Base-by-base conservation (phyloP, 2,888 invertebrate genomes). In the Dorcus hopei region DNA sequence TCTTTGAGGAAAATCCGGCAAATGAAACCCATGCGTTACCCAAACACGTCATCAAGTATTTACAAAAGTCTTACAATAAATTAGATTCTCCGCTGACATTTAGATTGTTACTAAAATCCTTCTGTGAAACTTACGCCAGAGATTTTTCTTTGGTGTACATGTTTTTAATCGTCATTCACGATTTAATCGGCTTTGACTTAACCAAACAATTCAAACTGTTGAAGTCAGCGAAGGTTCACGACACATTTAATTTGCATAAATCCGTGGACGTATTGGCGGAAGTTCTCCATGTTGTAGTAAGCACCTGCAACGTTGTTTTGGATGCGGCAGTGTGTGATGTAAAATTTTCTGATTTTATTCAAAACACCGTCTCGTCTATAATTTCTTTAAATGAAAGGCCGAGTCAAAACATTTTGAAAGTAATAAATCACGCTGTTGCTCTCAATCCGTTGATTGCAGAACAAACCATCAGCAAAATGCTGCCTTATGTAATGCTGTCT, bases 371-470 rank as follows among this genome's bases (percentile, higher is more conserved):
- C 9, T 64, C 62, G 14, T 65, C 70, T 19, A 51, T 75, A 19
- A 67, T 76, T 7, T 51, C 61, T 53, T 53, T 68, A 42, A 63
- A 66, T 7, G 57, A 62, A 52, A 14, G 50, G 7, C 69, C 72
- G n/a, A 71, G 70, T 54, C 39, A 41, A 43, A 62, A 54, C 51
- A 65, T 64, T 47, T 73, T 70, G 54, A 61, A 71, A 61, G 72
- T 77, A 42, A 66, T 78, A 42, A 57, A 62, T 26, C 67, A 63
- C 54, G 62, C 68, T 33, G 70, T 75, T 33, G 57, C 65, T 38
- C 69, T 77, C 33, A 69, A 75, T 68, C 79, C 78, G n/a, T 59
- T 77, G 41, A 65, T 74, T 19, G 66, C 75, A 48, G 76, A 76
- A 59, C 63, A 69, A 19, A 57, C 69, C 41, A 65, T 72, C 7